Percentiles rank a stretch among this genome's conserved stretches.
Conservation (phyloP, 92 coral and sea anemone species). For the Epizoanthus illoricatus region DNA sequence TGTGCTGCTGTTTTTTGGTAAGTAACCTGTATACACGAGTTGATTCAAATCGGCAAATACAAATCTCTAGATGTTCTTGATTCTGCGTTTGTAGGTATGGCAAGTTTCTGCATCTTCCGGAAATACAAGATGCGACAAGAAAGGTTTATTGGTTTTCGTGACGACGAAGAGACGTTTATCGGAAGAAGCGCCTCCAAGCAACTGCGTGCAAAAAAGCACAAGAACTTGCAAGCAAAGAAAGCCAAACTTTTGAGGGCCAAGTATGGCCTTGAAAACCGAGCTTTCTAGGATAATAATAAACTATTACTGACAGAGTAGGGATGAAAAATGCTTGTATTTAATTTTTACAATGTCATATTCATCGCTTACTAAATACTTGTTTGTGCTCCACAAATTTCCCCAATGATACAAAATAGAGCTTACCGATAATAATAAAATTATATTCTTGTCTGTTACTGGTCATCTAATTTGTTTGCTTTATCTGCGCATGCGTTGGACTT, state of each 20-base stretch:
- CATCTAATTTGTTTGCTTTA: no score
- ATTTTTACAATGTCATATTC: no score
- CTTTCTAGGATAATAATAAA: no score
- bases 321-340: no score
- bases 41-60: neutral
- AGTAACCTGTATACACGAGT: neutral
- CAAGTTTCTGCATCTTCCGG: constrained; percentile 27
- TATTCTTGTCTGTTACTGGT: no score
- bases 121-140: constrained; percentile 17
- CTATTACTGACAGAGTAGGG: no score
- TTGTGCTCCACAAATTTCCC: no score
- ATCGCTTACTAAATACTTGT: no score
- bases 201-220: constrained; percentile 16
- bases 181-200: constrained; percentile 22
- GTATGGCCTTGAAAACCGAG: constrained; percentile 14
- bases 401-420: no score
- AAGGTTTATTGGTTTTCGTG: constrained; percentile 6
- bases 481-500: no score
- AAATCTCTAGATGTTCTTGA: neutral
- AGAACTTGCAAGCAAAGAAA: constrained; percentile 30
- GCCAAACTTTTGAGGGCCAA: constrained; percentile 1
- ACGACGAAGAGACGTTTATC: constrained; percentile 13
- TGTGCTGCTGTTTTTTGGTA: constrained; percentile 24
- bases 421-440: no score
- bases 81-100: constrained; percentile 13